Conservation (phyloP, 2,113 vertebrate species). For the Pteropus alecto region DNA sequence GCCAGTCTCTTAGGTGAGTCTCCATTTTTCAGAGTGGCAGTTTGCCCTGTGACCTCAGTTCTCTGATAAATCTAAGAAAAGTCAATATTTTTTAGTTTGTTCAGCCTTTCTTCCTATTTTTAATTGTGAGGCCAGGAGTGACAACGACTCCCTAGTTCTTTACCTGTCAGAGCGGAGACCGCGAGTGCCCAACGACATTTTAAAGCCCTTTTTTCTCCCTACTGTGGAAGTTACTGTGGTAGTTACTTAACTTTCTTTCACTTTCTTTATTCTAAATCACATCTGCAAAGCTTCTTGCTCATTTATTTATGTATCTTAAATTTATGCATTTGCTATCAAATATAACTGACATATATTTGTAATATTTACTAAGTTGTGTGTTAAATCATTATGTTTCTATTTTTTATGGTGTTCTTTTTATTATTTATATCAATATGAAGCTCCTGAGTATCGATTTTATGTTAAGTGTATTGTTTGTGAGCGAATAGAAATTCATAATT, state of each 20-base stretch:
- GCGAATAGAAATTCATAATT: neutral
- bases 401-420: neutral
- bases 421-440: neutral
- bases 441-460: neutral
- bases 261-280: neutral
- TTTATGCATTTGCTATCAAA: neutral
- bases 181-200: neutral
- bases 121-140: neutral
- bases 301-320: neutral
- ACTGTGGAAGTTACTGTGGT: no score
- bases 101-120: neutral
- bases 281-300: neutral
- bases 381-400: neutral
- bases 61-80: no score
- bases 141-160: neutral
- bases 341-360: neutral
- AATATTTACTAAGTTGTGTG: neutral
- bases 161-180: neutral
- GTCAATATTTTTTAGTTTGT: neutral
- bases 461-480: neutral
- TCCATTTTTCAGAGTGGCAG: neutral
- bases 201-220: no score
- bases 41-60: neutral
- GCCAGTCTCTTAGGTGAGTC: no score
- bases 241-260: neutral